Evolutionary conservation across 2,113 vertebrate genomes (phyloP), one percentile per base, ranked within the genome.

Genomic region (Lophius piscatorius): DNA sequence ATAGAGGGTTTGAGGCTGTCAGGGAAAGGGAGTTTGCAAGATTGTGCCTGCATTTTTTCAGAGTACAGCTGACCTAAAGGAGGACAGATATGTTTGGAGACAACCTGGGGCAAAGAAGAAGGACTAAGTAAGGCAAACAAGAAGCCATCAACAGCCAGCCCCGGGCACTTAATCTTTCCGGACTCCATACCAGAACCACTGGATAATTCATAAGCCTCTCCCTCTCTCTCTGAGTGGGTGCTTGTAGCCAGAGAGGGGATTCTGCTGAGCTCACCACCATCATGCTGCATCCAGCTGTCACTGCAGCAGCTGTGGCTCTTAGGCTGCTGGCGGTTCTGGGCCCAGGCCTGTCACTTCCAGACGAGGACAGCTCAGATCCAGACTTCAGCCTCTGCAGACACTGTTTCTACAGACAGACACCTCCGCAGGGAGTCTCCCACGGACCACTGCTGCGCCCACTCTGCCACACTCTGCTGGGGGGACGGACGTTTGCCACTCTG

Each of bases 351-450:
- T 84, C 79, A 51, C 67, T 54, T 31, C 28, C 82, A 75, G 82
- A 79, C 59, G 76, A 83, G 57, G 61, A 73, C 18, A 67, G 28
- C 55, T 71, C 74, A 1, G 76, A 84, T 33, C 22, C 65, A 9
- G 77, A 48, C 46, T 77, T 77, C 54, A 66, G 52, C 44, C 57
- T 47, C 42, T 92, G 91, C 59, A 55, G 70, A 46, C 65, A 69
- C 42, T 87, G 80, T 67, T 93, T 92, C 83, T 87, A 89, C 83
- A 83, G 47, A 70, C 86, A 82, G 78, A 82, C 48, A 1, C 82
- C 85, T 48, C 89, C 91, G 34, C 50, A 0, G 61, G 75, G 70
- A 50, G 63, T 58, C 38, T 63, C 81, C 13, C 63, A 66, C 14
- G 70, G 47, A 47, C 56, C 34, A 5, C 78, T 42, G 62, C 78